phyloP scores from a whole-genome alignment of 2,888 invertebrate genomes.

The Mythimna loreyi region DNA sequence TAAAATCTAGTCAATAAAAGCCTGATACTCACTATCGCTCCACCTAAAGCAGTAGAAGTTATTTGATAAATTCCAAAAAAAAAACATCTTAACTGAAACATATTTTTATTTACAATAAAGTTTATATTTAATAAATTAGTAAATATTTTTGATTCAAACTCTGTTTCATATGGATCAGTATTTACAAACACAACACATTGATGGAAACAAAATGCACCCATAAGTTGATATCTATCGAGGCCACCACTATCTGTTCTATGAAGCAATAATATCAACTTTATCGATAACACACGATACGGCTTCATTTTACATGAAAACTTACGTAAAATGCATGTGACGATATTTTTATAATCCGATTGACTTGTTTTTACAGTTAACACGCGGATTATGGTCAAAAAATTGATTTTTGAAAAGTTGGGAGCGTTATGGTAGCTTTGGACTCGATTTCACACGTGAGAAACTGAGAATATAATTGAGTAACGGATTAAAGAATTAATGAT shows the following conservation, averaged over 20 bases:
- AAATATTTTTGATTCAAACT: too few relatives aligned
- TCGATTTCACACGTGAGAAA: constrained; percentile 38
- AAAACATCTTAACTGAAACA: too few relatives aligned
- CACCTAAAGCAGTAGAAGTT: too few relatives aligned
- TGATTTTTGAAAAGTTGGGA: constrained; percentile 20
- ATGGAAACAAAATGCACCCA: constrained; percentile 64
- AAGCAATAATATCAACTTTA: constrained; percentile 79
- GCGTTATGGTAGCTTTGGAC: constrained; percentile 20
- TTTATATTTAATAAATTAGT: too few relatives aligned
- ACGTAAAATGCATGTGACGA: constrained; percentile 63
- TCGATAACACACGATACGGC: constrained; percentile 67
- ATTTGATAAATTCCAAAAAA: too few relatives aligned
- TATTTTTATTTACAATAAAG: too few relatives aligned
- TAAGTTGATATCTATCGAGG: constrained; percentile 78
- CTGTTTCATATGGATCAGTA: constrained; percentile 9
- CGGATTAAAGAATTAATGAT: constrained; percentile 31
- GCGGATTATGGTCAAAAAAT: constrained; percentile 49
- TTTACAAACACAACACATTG: constrained; percentile 27
- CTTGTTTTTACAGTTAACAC: constrained; percentile 28
- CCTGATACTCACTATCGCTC: too few relatives aligned
- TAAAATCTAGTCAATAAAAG: too few relatives aligned
- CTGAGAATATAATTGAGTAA: constrained; percentile 6
- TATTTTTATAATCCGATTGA: constrained; percentile 50
- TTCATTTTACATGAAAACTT: constrained; percentile 62
- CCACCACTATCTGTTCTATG: constrained; percentile 76